phyloP scores from a whole-genome alignment of 2,113 vertebrate species.

The Callocephalon fimbriatum region DNA sequence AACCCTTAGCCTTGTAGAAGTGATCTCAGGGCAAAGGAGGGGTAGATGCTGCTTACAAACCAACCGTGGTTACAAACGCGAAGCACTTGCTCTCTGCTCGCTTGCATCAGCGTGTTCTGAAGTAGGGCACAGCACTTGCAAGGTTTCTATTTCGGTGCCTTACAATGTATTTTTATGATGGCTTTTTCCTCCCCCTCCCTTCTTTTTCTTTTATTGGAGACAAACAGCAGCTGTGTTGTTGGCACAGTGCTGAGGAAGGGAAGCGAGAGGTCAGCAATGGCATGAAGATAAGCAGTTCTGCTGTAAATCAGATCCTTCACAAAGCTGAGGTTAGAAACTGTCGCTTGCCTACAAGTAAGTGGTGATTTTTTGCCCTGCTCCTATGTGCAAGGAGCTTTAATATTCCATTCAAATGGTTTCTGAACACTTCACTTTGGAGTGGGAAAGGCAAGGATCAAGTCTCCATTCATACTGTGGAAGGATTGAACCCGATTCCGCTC shows the following conservation, averaged over 20 bases:
- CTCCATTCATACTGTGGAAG: not conserved
- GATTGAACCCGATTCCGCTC: not conserved
- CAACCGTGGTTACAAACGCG: not conserved
- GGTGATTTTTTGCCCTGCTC: slow-evolving; percentile 17
- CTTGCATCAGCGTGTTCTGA: slow-evolving; percentile 32
- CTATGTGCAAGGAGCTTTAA: not conserved
- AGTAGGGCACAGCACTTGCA: slow-evolving; percentile 35
- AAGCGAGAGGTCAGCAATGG: slow-evolving; percentile 44
- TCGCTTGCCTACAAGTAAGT: slow-evolving; percentile 16
- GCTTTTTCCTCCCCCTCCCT: not conserved
- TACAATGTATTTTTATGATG: slow-evolving; percentile 44
- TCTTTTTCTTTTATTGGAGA: slow-evolving; percentile 27
- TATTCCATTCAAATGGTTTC: slow-evolving; percentile 8
- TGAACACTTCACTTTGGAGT: not conserved
- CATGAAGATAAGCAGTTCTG: slow-evolving; percentile 33
- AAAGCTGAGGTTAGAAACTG: slow-evolving; percentile 37
- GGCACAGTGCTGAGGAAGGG: slow-evolving; percentile 32
- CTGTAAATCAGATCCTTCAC: slow-evolving; percentile 55
- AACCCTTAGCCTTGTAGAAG: slow-evolving; percentile 21
- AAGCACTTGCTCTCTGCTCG: not conserved
- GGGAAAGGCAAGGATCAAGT: not conserved
- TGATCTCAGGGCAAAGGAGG: slow-evolving; percentile 49
- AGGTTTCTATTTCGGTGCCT: slow-evolving; percentile 27
- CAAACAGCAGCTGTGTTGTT: slow-evolving; percentile 68
- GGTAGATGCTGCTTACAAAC: not conserved